Evolutionary conservation across 2,113 vertebrate species (phyloP), one percentile per base, ranked within the genome.

Genomic region (Sminthopsis crassicaudata): DNA sequence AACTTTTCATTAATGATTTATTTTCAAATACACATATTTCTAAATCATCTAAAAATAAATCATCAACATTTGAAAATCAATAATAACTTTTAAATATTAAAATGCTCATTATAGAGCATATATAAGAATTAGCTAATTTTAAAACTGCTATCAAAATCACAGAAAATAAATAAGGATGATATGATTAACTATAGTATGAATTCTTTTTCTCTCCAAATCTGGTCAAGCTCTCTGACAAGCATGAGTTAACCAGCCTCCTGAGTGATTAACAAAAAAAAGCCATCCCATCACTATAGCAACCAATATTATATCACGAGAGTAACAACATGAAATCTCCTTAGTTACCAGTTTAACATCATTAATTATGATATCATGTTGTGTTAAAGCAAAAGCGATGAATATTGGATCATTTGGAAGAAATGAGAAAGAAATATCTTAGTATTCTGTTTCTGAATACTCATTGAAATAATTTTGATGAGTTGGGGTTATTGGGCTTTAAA

Each of bases 311-410:
- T 98, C 98, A 98, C 97, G 54, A 97, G 97, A 98, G 95, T 98
- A 99, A 98, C 98, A 98, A 98, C 98, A 93, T 98, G 99, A 98
- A 98, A 98, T 97, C 98, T 96, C 98, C 98, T 98, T 98, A 97
- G 98, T 98, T 98, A 98, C 98, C 98, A 98, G 98, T 98, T 99
- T 98, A 98, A 97, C 98, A 98, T 98, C 98, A 99, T 99, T 99
- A 99, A 98, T 98, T 98, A 98, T 97, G 98, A 97, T 99, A 98
- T 97, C 98, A 97, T 95, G 98, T 98, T 98, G 98, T 98, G 98
- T 98, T 98, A 98, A 98, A 98, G 98, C 96, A 97, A 97, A 96
- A 97, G 95, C 91, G 88, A 94, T 95, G 94, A 97, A 96, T 97
- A 97, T 97, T 98, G 95, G 96, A 96, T 98, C 96, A 98, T 53